Evolutionary conservation across 2,113 vertebrate species (phyloP).

Genomic region (Piprites chloris): DNA sequence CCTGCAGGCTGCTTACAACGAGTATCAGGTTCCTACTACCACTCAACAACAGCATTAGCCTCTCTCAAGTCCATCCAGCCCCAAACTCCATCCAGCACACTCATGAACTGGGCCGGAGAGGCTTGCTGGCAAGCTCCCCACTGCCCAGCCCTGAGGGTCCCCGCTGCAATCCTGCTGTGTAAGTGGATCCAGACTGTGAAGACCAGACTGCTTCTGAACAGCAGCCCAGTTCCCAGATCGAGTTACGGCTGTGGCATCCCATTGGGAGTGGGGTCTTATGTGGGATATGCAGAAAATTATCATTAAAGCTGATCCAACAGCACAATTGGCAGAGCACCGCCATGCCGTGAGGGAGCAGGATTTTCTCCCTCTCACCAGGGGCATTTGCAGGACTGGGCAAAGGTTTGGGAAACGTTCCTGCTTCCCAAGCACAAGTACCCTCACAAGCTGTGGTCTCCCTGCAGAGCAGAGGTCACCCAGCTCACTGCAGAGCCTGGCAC

Average conservation of each 20-base stretch:
- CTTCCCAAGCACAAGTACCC: not conserved
- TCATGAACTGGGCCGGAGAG: not conserved
- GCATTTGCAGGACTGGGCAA: not conserved
- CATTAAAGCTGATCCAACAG: not conserved
- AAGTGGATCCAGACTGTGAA: not conserved
- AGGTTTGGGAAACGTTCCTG: not conserved
- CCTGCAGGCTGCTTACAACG: not conserved
- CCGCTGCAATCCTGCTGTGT: not conserved
- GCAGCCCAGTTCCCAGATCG: not conserved
- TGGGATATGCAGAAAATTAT: not conserved
- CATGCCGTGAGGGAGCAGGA: not conserved
- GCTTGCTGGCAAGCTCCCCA: not conserved
- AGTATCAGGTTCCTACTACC: not conserved
- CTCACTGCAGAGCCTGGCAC: fast-evolving
- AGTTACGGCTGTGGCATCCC: not conserved
- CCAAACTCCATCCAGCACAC: not conserved
- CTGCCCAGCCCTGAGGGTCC: not conserved
- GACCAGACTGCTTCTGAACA: not conserved
- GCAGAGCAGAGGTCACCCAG: fast-evolving
- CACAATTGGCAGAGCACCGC: not conserved
- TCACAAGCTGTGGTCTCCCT: fast-evolving
- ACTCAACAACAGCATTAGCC: not conserved
- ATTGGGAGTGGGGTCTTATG: not conserved
- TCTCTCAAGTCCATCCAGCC: constrained; percentile 15
- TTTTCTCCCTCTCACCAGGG: not conserved